A percentile compares a stretch with the other conserved stretches of the same genome.
Conservation (phyloP, 2,113 vertebrate species). For the Dicrurus megarhynchus region DNA sequence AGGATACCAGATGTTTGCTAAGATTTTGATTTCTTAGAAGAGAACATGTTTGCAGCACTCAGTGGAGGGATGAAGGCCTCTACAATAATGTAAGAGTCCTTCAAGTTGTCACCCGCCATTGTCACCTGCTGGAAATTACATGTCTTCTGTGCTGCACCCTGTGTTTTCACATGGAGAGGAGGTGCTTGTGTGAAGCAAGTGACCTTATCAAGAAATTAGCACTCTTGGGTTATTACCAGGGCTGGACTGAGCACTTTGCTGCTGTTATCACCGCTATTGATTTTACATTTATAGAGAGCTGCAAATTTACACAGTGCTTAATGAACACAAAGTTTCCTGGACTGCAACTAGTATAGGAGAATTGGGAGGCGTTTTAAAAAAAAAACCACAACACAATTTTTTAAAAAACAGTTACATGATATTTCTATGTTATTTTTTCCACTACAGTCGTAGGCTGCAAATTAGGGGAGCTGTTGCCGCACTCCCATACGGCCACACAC, state of each 20-base stretch:
- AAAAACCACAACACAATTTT: neutral
- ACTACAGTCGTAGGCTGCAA: neutral
- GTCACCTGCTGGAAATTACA: neutral
- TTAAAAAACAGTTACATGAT: neutral
- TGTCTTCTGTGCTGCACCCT: neutral
- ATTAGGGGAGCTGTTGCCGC: neutral
- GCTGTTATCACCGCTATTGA: conserved; percentile 52
- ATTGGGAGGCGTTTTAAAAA: neutral
- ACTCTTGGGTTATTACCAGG: conserved; percentile 4
- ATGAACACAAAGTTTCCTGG: conserved; percentile 52
- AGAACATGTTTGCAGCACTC: neutral
- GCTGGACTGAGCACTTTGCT: conserved; percentile 31
- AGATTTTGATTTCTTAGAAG: neutral
- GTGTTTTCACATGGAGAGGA: neutral
- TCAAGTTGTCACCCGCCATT: neutral
- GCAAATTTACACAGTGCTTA: conserved; percentile 53
- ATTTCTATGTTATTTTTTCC: neutral
- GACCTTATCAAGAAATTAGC: conserved; percentile 33
- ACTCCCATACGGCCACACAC: neutral
- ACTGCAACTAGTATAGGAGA: neutral
- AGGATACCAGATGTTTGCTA: neutral
- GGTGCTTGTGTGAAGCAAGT: neutral
- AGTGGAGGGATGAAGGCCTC: neutral
- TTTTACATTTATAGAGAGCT: conserved; percentile 52
- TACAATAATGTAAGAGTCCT: neutral